Percentiles rank a stretch among this genome's conserved stretches.
phyloP scores from a whole-genome alignment of 2,113 vertebrate species.

The Albula goreensis region DNA sequence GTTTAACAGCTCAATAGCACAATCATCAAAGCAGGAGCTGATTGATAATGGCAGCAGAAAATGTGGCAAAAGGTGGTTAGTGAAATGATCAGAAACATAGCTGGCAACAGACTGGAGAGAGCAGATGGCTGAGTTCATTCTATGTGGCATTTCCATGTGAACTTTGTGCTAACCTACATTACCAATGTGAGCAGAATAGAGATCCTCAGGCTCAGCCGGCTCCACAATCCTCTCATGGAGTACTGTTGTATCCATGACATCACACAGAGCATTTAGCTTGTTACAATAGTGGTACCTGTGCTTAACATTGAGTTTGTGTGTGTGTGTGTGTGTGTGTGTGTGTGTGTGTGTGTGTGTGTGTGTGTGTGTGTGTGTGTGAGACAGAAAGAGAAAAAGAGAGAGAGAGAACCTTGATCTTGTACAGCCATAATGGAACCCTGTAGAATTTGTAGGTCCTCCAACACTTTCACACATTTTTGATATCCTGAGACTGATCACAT shows the following conservation, averaged over 20 bases:
- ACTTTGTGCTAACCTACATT: conserved; percentile 25
- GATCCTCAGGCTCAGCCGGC: background rate
- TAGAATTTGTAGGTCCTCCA: background rate
- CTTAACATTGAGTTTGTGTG: background rate
- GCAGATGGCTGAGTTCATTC: conserved; percentile 36
- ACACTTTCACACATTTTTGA: background rate
- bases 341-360: background rate
- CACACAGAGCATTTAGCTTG: background rate
- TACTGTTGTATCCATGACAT: background rate
- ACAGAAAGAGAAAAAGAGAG: too few relatives aligned
- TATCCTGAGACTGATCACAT: background rate
- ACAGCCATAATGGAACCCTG: background rate
- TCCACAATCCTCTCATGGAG: background rate
- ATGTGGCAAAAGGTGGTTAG: conserved; percentile 62
- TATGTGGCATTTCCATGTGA: conserved; percentile 24
- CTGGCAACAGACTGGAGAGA: conserved; percentile 56
- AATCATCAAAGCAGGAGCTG: conserved; percentile 39
- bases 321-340: background rate
- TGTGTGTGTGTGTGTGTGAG: background rate
- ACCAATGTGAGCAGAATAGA: conserved; percentile 15
- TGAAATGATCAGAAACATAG: conserved; percentile 62
- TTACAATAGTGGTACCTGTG: background rate
- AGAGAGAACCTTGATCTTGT: background rate
- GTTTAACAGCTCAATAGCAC: background rate
- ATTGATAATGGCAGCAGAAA: conserved; percentile 59